Evolutionary conservation across 1,140 invertebrate species (phyloP).

Genomic region (Gonioctena quinquepunctata): DNA sequence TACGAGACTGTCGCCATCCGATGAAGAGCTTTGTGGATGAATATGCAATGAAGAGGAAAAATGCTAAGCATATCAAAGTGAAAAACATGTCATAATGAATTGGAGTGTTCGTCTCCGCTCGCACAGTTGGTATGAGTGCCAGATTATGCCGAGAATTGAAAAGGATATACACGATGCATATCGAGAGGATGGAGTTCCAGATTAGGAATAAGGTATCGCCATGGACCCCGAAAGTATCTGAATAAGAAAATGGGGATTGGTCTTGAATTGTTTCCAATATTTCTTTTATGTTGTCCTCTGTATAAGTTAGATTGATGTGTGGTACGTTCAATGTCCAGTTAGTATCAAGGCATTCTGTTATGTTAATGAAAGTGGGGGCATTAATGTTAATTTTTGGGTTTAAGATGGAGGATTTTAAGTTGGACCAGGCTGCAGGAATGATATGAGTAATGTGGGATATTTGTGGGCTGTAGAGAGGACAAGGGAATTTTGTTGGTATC

Average conservation of each 20-base stretch:
- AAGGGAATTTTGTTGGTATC: no score
- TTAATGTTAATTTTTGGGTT: neutral
- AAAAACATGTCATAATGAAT: no score
- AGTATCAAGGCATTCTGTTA: conserved; percentile 1
- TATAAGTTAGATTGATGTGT: conserved; percentile 2
- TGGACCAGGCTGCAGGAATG: conserved; percentile 21
- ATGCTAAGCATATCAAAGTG: no score
- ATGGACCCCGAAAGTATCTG: neutral
- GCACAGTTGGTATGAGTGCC: no score
- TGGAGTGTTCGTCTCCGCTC: no score
- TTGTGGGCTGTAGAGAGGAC: no score
- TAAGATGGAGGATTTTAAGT: conserved; percentile 14
- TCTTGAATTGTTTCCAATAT: neutral
- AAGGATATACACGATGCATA: neutral
- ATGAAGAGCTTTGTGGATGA: no score
- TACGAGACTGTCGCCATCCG: no score
- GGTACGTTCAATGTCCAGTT: conserved; percentile 18
- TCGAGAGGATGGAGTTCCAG: neutral
- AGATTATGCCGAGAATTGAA: neutral
- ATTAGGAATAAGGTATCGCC: neutral
- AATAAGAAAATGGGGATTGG: neutral
- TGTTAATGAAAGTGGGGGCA: conserved; percentile 3
- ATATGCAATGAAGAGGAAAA: no score
- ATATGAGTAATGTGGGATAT: conserved; percentile 5
- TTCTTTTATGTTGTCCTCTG: neutral